phyloP scores from a whole-genome alignment of 2,113 vertebrate genomes.

The Notothenia rossii region DNA sequence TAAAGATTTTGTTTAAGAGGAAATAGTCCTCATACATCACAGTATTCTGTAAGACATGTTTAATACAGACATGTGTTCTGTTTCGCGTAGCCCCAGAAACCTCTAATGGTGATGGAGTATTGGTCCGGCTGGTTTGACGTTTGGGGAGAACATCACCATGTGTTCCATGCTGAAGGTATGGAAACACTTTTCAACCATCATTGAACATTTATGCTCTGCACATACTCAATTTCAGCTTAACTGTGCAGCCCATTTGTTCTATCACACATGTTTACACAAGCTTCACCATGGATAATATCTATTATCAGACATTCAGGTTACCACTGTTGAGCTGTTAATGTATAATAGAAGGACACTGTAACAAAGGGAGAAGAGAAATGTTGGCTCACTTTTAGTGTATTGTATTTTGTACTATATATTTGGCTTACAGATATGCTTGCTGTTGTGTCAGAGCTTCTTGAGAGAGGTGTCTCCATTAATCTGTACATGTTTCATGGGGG shows the following conservation, averaged over 20 bases:
- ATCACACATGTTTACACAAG: too few relatives aligned
- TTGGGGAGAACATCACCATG: slow-evolving; percentile 91
- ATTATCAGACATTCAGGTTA: neutral
- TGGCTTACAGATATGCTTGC: slow-evolving; percentile 87
- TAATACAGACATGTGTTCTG: slow-evolving; percentile 1
- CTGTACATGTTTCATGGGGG: slow-evolving; percentile 97
- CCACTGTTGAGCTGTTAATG: neutral
- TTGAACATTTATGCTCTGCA: neutral
- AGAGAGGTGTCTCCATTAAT: slow-evolving; percentile 89
- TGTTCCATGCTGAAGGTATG: slow-evolving; percentile 90
- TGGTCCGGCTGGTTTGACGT: slow-evolving; percentile 97
- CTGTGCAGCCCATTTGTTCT: neutral
- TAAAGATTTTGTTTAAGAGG: neutral
- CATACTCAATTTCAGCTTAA: neutral
- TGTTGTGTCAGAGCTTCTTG: slow-evolving; percentile 86
- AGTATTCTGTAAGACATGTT: neutral
- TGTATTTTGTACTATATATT: too few relatives aligned
- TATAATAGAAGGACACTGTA: neutral
- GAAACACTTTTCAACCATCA: slow-evolving; percentile 1
- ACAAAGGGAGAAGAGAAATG: neutral
- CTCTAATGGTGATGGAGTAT: slow-evolving; percentile 95
- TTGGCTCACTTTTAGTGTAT: neutral
- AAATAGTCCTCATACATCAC: neutral
- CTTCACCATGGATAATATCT: neutral
- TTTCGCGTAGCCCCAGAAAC: slow-evolving; percentile 84